Evolutionary conservation across 2,888 invertebrate species (phyloP).

Genomic region (Agrochola macilenta): DNA sequence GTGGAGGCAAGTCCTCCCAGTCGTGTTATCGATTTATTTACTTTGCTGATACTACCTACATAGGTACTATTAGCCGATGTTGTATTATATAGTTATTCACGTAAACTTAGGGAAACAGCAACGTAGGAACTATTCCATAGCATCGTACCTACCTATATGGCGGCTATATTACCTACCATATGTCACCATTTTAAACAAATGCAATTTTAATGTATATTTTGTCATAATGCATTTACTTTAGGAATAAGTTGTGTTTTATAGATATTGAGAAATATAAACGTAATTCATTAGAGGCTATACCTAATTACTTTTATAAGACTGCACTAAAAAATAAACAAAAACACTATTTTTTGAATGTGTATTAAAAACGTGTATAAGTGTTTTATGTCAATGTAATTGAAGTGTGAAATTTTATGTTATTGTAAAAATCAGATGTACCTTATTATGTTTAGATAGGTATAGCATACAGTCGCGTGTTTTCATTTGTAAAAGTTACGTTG

Average conservation of each 20-base stretch:
- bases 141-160: not conserved
- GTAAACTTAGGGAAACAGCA: slow-evolving; percentile 7
- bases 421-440: slow-evolving; percentile 61
- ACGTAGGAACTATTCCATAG: slow-evolving; percentile 8
- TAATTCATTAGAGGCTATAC: slow-evolving; percentile 71
- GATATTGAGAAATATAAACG: slow-evolving; percentile 57
- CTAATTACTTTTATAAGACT: slow-evolving; percentile 68
- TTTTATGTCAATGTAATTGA: slow-evolving; percentile 66
- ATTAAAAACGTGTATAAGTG: slow-evolving; percentile 48
- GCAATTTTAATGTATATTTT: slow-evolving; percentile 58
- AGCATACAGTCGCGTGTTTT: slow-evolving; percentile 65
- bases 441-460: slow-evolving; percentile 65
- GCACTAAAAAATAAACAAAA: slow-evolving; percentile 55
- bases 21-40: slow-evolving; percentile 20
- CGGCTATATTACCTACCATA: slow-evolving; percentile 35
- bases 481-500: slow-evolving; percentile 68
- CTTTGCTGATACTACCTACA: slow-evolving; percentile 18
- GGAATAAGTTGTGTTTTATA: slow-evolving; percentile 59
- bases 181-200: slow-evolving; percentile 55
- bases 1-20: slow-evolving; percentile 20
- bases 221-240: slow-evolving; percentile 71
- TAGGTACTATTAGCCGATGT: not conserved
- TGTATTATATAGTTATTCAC: slow-evolving; percentile 23
- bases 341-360: slow-evolving; percentile 53
- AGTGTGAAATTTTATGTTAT: slow-evolving; percentile 62